These are phyloP conservation scores for Glareola pratincola DNA, from an alignment of 2,113 vertebrate species.

Conservation along the genomic window DNA sequence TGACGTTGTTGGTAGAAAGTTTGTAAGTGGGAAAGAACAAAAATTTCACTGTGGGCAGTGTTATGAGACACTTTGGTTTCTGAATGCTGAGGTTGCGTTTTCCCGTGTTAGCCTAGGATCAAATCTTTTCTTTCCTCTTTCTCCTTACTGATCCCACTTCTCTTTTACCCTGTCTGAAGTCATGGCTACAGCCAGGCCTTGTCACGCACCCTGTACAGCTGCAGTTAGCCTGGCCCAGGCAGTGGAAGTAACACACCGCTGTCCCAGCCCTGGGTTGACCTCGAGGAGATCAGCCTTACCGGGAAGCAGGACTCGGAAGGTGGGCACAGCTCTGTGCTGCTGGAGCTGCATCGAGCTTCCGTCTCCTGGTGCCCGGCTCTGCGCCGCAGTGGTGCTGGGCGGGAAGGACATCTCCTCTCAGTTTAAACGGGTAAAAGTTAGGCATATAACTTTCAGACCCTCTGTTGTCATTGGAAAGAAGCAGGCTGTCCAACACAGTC, in stretches of 20 bases:
- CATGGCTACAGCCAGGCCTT: not conserved
- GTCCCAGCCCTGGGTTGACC: not conserved
- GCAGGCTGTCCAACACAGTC: not conserved
- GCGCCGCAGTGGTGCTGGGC: not conserved
- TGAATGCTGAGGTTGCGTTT: not conserved
- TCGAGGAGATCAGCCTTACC: not conserved
- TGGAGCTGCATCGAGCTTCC: not conserved
- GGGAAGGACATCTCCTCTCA: too few relatives aligned
- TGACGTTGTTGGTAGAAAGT: not conserved
- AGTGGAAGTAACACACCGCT: accelerated
- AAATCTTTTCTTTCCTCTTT: not conserved
- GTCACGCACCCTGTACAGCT: not conserved
- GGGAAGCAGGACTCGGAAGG: not conserved
- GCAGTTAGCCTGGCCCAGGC: too few relatives aligned
- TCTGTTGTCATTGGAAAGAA: not conserved
- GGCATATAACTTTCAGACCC: not conserved
- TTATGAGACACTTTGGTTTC: not conserved
- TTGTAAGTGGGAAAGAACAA: not conserved
- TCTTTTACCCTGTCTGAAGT: not conserved
- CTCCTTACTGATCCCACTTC: not conserved
- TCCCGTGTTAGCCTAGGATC: not conserved
- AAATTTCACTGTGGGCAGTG: not conserved
- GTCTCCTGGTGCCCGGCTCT: not conserved
- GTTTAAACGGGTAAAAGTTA: not conserved
- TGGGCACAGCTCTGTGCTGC: not conserved